Evolutionary conservation across 1,140 invertebrate species (phyloP).

Genomic region (Zaprionus nigranus): DNA sequence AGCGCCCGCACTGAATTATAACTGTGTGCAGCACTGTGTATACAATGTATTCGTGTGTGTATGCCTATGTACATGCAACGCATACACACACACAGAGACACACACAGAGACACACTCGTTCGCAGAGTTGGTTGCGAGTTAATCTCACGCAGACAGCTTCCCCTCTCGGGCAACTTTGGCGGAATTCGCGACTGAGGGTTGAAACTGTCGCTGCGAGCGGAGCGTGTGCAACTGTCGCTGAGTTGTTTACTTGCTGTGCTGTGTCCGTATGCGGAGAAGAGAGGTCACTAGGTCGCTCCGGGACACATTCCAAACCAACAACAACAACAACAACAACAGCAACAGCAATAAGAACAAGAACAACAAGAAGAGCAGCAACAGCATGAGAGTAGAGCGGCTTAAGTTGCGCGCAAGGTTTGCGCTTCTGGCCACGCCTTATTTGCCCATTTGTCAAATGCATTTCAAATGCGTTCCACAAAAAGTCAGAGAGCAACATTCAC

Average conservation of each 20-base stretch:
- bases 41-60: conserved; percentile 13
- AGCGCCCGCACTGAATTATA: conserved; percentile 19
- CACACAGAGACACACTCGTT: not conserved
- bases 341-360: conserved; percentile 12
- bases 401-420: conserved; percentile 42
- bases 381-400: not conserved
- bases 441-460: conserved; percentile 66
- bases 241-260: conserved; percentile 50
- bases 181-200: conserved; percentile 41
- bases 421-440: conserved; percentile 67
- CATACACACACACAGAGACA: conserved; percentile 2
- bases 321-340: conserved; percentile 16
- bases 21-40: conserved; percentile 19
- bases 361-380: conserved; percentile 2
- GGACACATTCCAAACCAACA: conserved; percentile 56
- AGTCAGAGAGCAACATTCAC: conserved; percentile 23
- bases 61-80: not conserved
- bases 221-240: not conserved
- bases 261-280: conserved; percentile 37
- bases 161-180: conserved; percentile 18
- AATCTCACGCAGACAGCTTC: conserved; percentile 14
- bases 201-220: conserved; percentile 9
- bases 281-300: conserved; percentile 77
- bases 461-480: conserved; percentile 72
- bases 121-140: not conserved